phyloP scores from a whole-genome alignment of 2,797 vertebrate genomes.

The Phataginus tricuspis region DNA sequence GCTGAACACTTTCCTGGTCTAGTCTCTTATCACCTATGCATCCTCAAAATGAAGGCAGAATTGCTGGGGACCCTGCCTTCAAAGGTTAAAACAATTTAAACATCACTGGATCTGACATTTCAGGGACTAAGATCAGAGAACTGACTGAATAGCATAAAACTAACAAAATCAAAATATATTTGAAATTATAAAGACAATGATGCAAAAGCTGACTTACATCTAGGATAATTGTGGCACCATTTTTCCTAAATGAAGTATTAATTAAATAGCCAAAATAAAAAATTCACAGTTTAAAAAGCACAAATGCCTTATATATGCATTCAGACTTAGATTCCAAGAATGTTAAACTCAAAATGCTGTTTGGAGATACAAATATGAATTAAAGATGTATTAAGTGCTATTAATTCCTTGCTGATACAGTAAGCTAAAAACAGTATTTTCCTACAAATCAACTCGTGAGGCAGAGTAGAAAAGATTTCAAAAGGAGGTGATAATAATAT shows the following conservation, averaged over 20 bases:
- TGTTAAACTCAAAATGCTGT: slow-evolving; percentile 37
- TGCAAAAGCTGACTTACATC: not conserved
- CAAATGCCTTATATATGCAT: not conserved
- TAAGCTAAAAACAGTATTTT: slow-evolving; percentile 44
- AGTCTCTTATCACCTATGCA: slow-evolving; percentile 13
- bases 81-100: slow-evolving; percentile 48
- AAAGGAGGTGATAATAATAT: slow-evolving; percentile 10
- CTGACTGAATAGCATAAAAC: not conserved
- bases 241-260: slow-evolving; percentile 32
- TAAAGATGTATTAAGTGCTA: slow-evolving; percentile 5
- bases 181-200: slow-evolving; percentile 42
- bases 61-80: slow-evolving; percentile 13
- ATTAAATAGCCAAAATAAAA: slow-evolving; percentile 40
- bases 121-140: slow-evolving; percentile 36
- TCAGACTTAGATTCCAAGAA: not conserved
- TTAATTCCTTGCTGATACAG: not conserved
- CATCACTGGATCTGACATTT: slow-evolving; percentile 51
- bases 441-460: slow-evolving; percentile 32
- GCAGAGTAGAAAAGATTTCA: slow-evolving; percentile 21
- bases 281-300: slow-evolving; percentile 42
- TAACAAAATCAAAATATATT: slow-evolving; percentile 58
- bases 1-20: slow-evolving; percentile 7
- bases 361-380: slow-evolving; percentile 40
- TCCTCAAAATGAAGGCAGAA: slow-evolving; percentile 36
- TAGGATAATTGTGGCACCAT: not conserved